Evolutionary conservation across 1,140 invertebrate species (phyloP).

Genomic region (Tetramorium alpestre): DNA sequence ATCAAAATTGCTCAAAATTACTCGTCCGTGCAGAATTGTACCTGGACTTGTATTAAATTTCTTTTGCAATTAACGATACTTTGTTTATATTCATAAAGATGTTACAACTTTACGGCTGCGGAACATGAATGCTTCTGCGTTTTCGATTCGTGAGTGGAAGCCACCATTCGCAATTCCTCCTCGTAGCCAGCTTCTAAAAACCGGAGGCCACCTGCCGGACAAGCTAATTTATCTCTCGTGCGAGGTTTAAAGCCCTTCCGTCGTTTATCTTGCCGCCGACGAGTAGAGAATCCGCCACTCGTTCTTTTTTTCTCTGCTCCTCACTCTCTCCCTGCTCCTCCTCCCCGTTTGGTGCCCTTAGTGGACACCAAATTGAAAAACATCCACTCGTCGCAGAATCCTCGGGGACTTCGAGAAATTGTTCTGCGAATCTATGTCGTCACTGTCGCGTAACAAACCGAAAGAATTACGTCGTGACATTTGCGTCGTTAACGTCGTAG

Average conservation of each 20-base stretch:
- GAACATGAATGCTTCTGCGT: constrained; percentile 43
- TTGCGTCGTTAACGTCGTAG: constrained; percentile 22
- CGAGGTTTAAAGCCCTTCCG: constrained; percentile 79
- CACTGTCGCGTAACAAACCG: constrained; percentile 7
- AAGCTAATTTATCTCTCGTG: constrained; percentile 82
- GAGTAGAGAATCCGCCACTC: constrained; percentile 70
- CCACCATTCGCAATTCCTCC: constrained; percentile 66
- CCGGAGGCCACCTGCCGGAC: constrained; percentile 75
- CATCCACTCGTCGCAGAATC: constrained; percentile 56
- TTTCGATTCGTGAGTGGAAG: constrained; percentile 62
- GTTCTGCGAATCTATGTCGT: constrained; percentile 30
- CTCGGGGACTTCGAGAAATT: constrained; percentile 46
- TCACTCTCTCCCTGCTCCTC: neutral
- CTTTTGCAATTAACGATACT: neutral
- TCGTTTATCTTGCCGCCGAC: constrained; percentile 81
- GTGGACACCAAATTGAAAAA: constrained; percentile 74
- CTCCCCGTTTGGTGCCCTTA: constrained; percentile 26
- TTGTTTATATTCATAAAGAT: neutral
- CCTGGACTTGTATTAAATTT: neutral
- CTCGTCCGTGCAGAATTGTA: neutral
- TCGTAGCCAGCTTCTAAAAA: constrained; percentile 72
- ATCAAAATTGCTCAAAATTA: neutral
- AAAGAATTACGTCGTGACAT: constrained; percentile 42
- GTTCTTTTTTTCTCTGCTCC: constrained; percentile 63
- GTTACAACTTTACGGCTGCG: neutral